Evolutionary conservation across 2,113 vertebrate genomes (phyloP).

Genomic region (Empidonax traillii): DNA sequence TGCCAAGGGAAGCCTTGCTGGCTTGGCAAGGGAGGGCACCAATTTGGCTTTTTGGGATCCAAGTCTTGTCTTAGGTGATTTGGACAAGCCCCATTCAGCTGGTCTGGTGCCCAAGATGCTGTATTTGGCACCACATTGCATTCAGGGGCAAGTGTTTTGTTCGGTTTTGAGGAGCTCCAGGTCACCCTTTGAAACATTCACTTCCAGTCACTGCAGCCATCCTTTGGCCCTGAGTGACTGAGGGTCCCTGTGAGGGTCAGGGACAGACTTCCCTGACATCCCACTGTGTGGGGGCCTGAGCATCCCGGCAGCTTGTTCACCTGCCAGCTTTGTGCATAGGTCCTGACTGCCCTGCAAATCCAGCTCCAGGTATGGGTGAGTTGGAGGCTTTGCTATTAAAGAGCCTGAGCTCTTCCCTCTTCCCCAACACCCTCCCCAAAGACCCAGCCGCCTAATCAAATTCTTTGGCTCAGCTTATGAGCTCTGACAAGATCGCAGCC

Average conservation of each 20-base stretch:
- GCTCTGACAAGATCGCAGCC: slow-evolving; percentile 54
- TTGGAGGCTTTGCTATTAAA: background rate
- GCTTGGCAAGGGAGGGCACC: background rate
- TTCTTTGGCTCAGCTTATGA: slow-evolving; percentile 47
- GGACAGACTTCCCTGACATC: background rate
- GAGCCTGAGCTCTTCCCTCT: background rate
- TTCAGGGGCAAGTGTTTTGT: background rate
- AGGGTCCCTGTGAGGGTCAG: rapidly evolving
- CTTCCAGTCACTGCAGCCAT: background rate
- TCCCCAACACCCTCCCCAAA: background rate
- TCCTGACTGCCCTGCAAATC: background rate
- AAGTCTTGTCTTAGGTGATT: background rate
- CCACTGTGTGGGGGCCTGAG: background rate
- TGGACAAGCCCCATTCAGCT: background rate
- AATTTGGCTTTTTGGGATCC: background rate
- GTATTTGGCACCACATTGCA: background rate
- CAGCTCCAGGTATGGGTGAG: background rate
- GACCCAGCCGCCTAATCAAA: slow-evolving; percentile 12
- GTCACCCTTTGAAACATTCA: background rate
- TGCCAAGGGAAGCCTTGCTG: background rate
- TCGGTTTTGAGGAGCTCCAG: background rate
- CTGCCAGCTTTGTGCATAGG: background rate
- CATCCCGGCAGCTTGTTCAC: background rate
- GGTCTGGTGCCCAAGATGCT: background rate
- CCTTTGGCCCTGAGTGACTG: background rate